phyloP scores from a whole-genome alignment of 2,888 invertebrate species.

The Resseliella maxima region DNA sequence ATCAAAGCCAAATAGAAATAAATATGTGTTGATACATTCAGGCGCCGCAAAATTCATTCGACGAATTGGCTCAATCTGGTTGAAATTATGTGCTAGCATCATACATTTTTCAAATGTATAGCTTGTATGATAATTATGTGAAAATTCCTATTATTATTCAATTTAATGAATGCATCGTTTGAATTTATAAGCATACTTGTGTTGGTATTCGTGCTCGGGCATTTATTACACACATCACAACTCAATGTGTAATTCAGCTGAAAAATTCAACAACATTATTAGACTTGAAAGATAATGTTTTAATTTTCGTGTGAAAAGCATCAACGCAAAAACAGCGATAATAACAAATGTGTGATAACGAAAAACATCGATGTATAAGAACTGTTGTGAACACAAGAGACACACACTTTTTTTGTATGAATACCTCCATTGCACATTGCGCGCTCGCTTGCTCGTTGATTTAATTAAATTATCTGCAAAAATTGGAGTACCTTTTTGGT shows the following conservation, averaged over 20 bases:
- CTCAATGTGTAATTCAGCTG: neutral
- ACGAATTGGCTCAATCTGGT: too few relatives aligned
- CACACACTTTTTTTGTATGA: neutral
- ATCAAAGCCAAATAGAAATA: neutral
- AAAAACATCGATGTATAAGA: neutral
- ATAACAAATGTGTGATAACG: neutral
- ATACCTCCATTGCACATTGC: neutral
- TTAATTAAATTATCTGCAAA: conserved; percentile 17
- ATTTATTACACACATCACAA: neutral
- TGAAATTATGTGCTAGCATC: neutral
- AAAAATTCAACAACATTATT: conserved; percentile 30
- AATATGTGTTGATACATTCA: neutral
- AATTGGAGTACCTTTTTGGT: neutral
- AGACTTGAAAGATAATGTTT: conserved; percentile 3
- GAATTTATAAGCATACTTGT: neutral
- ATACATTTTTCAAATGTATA: neutral
- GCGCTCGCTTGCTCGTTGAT: neutral
- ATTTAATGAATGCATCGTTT: neutral
- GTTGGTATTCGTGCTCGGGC: neutral
- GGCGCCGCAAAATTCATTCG: neutral
- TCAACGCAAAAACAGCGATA: neutral
- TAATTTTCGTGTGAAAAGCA: conserved; percentile 14
- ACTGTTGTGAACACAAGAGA: neutral
- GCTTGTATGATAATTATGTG: conserved; percentile 29
- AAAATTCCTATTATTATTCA: conserved; percentile 31